Conservation (phyloP, 64 coral and sea anemone species). For the Acropora tenuis region DNA sequence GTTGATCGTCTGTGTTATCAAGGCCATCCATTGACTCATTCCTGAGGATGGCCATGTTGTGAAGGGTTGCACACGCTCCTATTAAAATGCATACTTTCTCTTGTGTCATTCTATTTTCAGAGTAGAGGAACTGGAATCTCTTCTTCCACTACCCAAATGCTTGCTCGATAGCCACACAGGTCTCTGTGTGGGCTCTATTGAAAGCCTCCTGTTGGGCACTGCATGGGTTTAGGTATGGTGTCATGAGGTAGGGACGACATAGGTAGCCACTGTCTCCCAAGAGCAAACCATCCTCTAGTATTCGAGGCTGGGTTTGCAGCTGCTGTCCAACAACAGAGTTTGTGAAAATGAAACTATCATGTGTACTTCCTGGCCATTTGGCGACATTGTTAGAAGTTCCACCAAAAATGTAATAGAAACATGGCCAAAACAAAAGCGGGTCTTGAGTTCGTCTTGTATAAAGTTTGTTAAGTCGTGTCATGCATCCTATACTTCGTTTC, state of each 20-base stretch:
- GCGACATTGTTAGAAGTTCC: conserved; percentile 44
- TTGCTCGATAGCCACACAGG: conserved; percentile 44
- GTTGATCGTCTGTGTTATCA: not conserved
- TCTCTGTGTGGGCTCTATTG: not conserved
- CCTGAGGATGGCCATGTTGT: conserved; percentile 13
- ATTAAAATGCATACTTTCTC: not conserved
- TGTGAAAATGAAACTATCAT: conserved; percentile 43
- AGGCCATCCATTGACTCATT: not conserved
- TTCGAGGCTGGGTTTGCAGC: not conserved
- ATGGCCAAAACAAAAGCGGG: conserved; percentile 39
- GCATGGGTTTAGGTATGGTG: conserved; percentile 14
- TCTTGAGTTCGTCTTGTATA: conserved; percentile 43
- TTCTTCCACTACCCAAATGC: conserved; percentile 60
- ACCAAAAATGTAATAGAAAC: conserved; percentile 50
- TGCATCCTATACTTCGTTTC: conserved; percentile 10
- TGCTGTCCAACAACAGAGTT: conserved; percentile 16
- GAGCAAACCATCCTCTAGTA: too few relatives aligned
- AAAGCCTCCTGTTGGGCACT: not conserved
- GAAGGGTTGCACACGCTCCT: not conserved
- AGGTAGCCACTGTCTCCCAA: not conserved
- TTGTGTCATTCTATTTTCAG: not conserved
- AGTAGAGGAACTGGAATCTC: conserved; percentile 45
- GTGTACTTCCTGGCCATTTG: conserved; percentile 25
- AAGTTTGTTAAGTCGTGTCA: conserved; percentile 36
- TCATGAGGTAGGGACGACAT: conserved; percentile 3